Base-by-base conservation (phyloP, 2,888 invertebrate genomes). In the Hedychridium roseum region DNA sequence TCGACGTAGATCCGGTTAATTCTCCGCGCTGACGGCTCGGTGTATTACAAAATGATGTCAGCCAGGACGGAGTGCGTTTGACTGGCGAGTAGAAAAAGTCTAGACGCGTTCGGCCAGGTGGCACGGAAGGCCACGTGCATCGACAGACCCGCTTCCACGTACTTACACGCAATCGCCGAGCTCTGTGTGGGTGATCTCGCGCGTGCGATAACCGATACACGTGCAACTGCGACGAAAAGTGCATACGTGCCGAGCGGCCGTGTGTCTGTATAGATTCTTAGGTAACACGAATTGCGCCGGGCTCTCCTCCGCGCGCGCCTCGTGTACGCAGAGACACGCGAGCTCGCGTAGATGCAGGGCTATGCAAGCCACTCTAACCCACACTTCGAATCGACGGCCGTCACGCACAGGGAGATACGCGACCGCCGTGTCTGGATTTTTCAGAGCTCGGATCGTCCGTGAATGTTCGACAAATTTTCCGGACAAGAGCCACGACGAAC, bases 231-330 rank as follows among this genome's bases (percentile, higher is more conserved):
- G 17, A 32, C 36, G 26, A 44, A 42, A 14, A 42, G 15, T 20
- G 15, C 21, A 36, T 21, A 11, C 36, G 36, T 23, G 21, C 11
- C 3, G 21, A 2, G 21, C 21, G 12, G 11, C 3, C 14, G 38
- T 26, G 14, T 23, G 21, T 23, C 49, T 63, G 52, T 61, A 65
- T 63, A 63, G 60, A 71, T 70, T 66, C 68, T 70, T 68, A 70
- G 70, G 62, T 68, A 71, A 70, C 65, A 54, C 60, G 60, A 64
- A 70, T 70, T 63, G 64, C 60, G 58, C 50, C 42, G 44, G 54
- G 34, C 39, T 39, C 52, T 38, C 44, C 35, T 26, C 49, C 43
- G 31, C 53, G 43, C 57, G 38, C 44, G 43, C 26, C 23, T 35
- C 30, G 38, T 43, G 31, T 18, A 38, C 44, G 32, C 26, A 21